Evolutionary conservation across 2,888 invertebrate species (phyloP).

Genomic region (Linyphia triangularis): DNA sequence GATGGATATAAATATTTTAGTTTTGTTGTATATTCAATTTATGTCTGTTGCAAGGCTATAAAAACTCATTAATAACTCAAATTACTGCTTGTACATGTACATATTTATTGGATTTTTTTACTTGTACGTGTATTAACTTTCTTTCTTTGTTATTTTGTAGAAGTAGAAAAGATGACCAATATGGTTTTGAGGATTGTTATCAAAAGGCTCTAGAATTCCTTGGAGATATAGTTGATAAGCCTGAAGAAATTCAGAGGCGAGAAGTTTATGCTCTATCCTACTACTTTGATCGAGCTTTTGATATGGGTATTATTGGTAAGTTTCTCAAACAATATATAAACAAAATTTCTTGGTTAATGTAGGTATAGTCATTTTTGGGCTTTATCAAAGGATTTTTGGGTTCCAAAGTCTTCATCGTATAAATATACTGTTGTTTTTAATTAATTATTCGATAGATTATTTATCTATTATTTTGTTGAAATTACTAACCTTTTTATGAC

Average conservation of each 20-base stretch:
- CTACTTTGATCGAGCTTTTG: conserved; percentile 94
- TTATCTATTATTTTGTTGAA: too few relatives aligned
- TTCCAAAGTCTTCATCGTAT: too few relatives aligned
- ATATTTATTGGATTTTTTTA: not conserved
- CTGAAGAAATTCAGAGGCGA: conserved; percentile 83
- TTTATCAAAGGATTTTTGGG: not conserved
- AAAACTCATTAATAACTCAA: not conserved
- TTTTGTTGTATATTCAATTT: too few relatives aligned
- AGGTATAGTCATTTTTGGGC: not conserved
- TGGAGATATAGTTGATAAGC: conserved; percentile 81
- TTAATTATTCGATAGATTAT: not conserved
- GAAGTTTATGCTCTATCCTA: conserved; percentile 93
- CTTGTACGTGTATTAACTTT: not conserved
- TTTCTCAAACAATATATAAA: not conserved
- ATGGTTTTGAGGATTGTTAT: conserved; percentile 78
- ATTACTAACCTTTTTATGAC: too few relatives aligned
- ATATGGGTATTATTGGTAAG: conserved; percentile 87
- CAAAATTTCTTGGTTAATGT: not conserved
- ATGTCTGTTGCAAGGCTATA: too few relatives aligned
- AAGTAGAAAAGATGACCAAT: conserved; percentile 59
- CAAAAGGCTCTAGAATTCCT: conserved; percentile 77
- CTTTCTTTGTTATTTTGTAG: conserved; percentile 36
- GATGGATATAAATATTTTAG: too few relatives aligned
- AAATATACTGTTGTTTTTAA: too few relatives aligned
- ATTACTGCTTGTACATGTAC: not conserved